Base-by-base conservation (phyloP, 2,888 invertebrate species). In the Deladenus siricidicola region DNA sequence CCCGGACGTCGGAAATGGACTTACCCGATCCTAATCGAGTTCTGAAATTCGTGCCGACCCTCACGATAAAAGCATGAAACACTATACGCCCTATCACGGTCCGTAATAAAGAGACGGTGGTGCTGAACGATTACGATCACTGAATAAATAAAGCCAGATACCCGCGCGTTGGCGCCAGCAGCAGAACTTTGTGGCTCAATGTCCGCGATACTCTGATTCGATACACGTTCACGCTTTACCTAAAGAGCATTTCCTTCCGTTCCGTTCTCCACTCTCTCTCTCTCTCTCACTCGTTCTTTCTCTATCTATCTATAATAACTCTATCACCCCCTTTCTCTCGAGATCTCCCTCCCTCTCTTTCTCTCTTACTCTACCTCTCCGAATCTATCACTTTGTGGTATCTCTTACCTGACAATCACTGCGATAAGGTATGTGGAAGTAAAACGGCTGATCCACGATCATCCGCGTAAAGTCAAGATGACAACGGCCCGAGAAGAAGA, bases 51-150 rank as follows among this genome's bases (percentile, higher is more conserved):
- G 45, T 53, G 23, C 64, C 60, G 24, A 58, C 64, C 69, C 64
- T 61, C 71, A 10, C 57, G 59, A 60, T 77, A 77, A 61, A 77
- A 69, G 49, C 77, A 77, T 47, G 70, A 70, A 29, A 77, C 56
- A 4, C 61, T 53, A 54, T 66, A 72, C 23, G 72, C 72, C 43
- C 59, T 62, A 60, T 72, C 69, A 26, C 49, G 42, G 19, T 68
- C 61, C 1, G 77, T 77, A 43, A 77, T 65, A 56, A 77, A 72
- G n/a, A 75, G 52, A 1, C 68, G 73, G 60, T 77, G 77, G 45
- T 74, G 72, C 60, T 77, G 56, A 67, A 75, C 69, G 39, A 76
- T 68, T 3, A 76, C 69, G 3, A 71, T 69, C 6, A 70, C 69
- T 26, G 68, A 69, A 59, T 72, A 75, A 53, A 63, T 60, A 23